Conservation (phyloP, 2,797 vertebrate genomes). For the Clarias pachynema region DNA sequence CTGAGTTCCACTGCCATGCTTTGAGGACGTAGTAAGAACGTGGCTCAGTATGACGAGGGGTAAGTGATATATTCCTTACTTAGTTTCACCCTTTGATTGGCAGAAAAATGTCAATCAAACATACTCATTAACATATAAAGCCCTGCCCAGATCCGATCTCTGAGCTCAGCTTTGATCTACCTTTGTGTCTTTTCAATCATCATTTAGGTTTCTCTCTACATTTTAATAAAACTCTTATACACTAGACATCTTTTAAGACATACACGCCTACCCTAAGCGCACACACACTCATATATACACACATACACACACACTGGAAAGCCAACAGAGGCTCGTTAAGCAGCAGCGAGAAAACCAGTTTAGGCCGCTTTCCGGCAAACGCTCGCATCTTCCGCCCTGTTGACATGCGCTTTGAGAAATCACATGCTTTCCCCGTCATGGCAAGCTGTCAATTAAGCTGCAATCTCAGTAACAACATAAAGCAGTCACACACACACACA, state of each 20-base stretch:
- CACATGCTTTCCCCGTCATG: slow-evolving; percentile 33
- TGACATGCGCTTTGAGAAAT: slow-evolving; percentile 44
- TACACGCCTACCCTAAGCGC: not conserved
- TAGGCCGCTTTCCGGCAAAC: slow-evolving; percentile 44
- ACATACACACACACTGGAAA: slow-evolving; percentile 26
- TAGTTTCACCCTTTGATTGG: not conserved
- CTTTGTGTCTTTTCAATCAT: not conserved
- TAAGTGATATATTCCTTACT: not conserved
- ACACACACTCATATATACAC: not conserved
- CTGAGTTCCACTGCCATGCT: too few species aligned
- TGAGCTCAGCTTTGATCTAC: not conserved
- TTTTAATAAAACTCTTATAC: not conserved
- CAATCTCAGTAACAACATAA: slow-evolving; percentile 43
- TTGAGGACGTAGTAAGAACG: too few species aligned
- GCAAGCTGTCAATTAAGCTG: slow-evolving; percentile 44
- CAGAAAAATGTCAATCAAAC: not conserved
- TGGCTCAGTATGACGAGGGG: too few species aligned
- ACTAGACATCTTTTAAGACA: not conserved
- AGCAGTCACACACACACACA: slow-evolving; percentile 23
- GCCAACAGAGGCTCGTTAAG: slow-evolving; percentile 36
- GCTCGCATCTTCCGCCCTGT: slow-evolving; percentile 31
- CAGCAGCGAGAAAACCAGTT: slow-evolving; percentile 36
- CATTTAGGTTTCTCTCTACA: not conserved
- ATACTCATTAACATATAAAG: not conserved
- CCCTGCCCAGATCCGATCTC: not conserved